A percentile compares a stretch with the other conserved stretches of the same genome.
Conservation (phyloP, 2,113 vertebrate species). For the Penelope pileata region DNA sequence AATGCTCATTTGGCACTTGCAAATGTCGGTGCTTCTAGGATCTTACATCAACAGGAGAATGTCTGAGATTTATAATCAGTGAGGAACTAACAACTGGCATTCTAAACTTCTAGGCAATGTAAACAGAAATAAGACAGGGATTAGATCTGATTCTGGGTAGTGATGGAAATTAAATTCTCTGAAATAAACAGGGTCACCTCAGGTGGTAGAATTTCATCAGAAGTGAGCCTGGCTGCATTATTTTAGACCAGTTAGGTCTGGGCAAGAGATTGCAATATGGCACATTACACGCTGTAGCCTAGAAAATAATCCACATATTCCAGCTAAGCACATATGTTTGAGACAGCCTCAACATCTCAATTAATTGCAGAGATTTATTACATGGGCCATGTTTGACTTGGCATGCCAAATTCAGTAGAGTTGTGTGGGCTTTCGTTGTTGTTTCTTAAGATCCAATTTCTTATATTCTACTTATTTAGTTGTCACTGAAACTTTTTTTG, state of each 20-base stretch:
- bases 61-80: not conserved
- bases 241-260: not conserved
- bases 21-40: not conserved
- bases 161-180: not conserved
- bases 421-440: fast-evolving
- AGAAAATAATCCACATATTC: not conserved
- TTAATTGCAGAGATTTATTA: not conserved
- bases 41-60: not conserved
- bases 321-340: not conserved
- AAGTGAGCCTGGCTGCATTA: not conserved
- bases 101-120: not conserved
- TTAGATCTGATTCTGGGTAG: not conserved
- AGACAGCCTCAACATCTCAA: not conserved
- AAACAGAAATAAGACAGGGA: not conserved
- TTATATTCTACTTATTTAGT: not conserved
- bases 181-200: not conserved
- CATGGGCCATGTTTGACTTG: not conserved
- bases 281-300: fast-evolving
- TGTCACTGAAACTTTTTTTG: not conserved
- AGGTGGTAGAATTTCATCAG: not conserved
- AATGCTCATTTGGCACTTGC: not conserved
- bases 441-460: not conserved
- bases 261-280: not conserved
- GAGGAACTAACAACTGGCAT: not conserved
- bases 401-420: not conserved